Percentiles rank a stretch among this genome's conserved stretches.
Conservation (phyloP, 2,113 vertebrate genomes). For the Odocoileus hemionus region DNA sequence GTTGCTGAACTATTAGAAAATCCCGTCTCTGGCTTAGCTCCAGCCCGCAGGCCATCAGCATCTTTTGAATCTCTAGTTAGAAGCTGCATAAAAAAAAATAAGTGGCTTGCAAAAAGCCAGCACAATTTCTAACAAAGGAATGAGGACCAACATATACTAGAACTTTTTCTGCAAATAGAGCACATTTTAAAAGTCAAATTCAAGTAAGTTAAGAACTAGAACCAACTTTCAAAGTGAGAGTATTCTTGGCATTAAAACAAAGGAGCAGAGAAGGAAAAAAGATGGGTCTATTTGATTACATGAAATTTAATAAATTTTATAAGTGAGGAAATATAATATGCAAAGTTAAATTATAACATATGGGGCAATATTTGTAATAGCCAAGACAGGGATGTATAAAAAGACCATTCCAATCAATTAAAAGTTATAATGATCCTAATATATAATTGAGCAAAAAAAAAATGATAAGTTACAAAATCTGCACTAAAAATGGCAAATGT, state of each 20-base stretch:
- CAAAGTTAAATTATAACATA: not conserved
- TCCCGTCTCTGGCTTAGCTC: not conserved
- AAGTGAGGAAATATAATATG: not conserved
- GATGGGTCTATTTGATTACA: not conserved
- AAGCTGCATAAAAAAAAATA: not conserved
- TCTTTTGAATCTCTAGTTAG: not conserved
- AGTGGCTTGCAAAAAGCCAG: not conserved
- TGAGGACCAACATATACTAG: rapidly evolving
- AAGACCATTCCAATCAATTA: not conserved
- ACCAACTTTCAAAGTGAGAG: not conserved
- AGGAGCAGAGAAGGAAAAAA: not conserved
- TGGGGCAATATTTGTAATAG: not conserved
- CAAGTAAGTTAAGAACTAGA: not conserved
- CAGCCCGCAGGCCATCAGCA: not conserved
- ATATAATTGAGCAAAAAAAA: not conserved
- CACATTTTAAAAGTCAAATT: not conserved
- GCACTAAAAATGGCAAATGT: not conserved
- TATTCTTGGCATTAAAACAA: not conserved
- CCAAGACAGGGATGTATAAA: not conserved
- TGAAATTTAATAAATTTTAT: not conserved
- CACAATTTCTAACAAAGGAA: not conserved
- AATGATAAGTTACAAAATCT: not conserved
- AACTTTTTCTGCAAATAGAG: not conserved
- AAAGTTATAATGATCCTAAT: not conserved
- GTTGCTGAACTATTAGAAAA: not conserved